These are phyloP conservation scores for Linyphia triangularis DNA, from an alignment of 2,888 invertebrate genomes.

Conservation along the genomic window DNA sequence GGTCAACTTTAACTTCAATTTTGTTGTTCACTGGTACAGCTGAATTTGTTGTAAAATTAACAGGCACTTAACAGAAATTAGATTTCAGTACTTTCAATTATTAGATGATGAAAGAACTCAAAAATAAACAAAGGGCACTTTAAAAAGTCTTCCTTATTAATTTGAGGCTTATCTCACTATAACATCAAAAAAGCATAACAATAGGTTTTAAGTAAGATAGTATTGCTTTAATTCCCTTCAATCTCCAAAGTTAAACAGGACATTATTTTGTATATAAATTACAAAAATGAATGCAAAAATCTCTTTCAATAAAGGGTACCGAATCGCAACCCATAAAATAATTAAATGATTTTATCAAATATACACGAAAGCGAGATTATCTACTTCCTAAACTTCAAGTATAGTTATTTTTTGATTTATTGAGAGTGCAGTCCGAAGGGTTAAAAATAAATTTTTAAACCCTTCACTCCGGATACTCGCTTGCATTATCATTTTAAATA, in stretches of 20 bases:
- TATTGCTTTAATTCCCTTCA: too few relatives aligned
- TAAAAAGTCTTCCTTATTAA: too few relatives aligned
- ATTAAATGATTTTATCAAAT: not conserved
- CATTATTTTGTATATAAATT: not conserved
- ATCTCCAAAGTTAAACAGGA: not conserved
- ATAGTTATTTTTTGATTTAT: constrained; percentile 45
- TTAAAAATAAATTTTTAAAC: constrained; percentile 43
- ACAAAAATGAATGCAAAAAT: not conserved
- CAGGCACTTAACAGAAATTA: too few relatives aligned
- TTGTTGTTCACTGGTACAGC: too few relatives aligned
- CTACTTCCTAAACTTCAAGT: constrained; percentile 26
- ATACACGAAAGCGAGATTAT: not conserved
- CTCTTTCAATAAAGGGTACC: not conserved
- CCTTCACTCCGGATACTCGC: constrained; percentile 15
- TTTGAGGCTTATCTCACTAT: too few relatives aligned
- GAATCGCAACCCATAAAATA: not conserved
- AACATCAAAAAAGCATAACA: too few relatives aligned
- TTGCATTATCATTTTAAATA: constrained; percentile 49
- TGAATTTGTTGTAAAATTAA: too few relatives aligned
- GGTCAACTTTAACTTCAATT: too few relatives aligned
- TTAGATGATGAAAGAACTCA: too few relatives aligned
- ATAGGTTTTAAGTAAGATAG: too few relatives aligned
- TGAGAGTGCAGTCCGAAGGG: not conserved
- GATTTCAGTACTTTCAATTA: too few relatives aligned
- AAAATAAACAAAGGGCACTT: too few relatives aligned